Conservation (phyloP, 2,888 invertebrate species). For the Epinotia ramella region DNA sequence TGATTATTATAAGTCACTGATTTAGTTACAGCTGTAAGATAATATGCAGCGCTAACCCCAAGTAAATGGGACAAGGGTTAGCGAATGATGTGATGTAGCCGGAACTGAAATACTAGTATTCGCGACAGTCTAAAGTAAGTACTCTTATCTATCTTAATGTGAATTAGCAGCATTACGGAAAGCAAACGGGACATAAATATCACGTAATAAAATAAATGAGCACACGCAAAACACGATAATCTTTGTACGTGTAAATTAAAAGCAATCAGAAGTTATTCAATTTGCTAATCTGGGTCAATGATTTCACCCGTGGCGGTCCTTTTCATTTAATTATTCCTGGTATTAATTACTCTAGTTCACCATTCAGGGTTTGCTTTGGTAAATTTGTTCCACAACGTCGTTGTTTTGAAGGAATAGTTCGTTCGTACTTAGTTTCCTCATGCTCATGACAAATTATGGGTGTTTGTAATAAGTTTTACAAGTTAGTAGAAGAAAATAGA, state of each 20-base stretch:
- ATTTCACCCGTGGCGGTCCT: slow-evolving; percentile 17
- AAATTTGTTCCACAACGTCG: not conserved
- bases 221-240: not conserved
- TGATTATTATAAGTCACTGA: too few relatives aligned
- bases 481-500: not conserved
- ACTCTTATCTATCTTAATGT: not conserved
- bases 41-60: too few relatives aligned
- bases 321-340: slow-evolving; percentile 28
- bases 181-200: not conserved
- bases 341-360: slow-evolving; percentile 36
- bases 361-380: slow-evolving; percentile 5
- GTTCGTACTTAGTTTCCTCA: not conserved
- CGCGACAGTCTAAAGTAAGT: not conserved
- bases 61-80: not conserved
- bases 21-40: too few relatives aligned
- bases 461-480: not conserved
- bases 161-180: not conserved
- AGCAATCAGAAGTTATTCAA: slow-evolving; percentile 40
- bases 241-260: slow-evolving; percentile 16
- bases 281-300: slow-evolving; percentile 31
- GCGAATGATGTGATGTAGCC: not conserved
- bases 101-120: too few relatives aligned
- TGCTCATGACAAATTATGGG: not conserved
- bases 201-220: not conserved
- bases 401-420: not conserved